phyloP scores from a whole-genome alignment of 1,140 invertebrate species.

The Drosophila rufa region DNA sequence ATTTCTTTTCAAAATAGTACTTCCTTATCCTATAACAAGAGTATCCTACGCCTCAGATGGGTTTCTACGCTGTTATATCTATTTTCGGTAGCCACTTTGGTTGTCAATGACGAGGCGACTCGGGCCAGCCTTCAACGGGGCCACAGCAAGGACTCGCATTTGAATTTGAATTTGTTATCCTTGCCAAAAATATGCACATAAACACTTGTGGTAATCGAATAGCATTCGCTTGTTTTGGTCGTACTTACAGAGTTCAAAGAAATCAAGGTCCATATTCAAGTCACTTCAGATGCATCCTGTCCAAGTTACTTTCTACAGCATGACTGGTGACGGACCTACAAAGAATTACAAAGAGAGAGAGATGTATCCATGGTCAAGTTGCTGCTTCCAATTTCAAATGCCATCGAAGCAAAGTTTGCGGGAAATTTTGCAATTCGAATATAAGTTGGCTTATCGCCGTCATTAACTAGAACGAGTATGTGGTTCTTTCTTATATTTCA shows the following conservation, averaged over 20 bases:
- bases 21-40: constrained; percentile 16
- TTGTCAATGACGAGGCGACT: constrained; percentile 45
- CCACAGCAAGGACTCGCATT: constrained; percentile 50
- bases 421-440: constrained; percentile 48
- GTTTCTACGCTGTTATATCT: constrained; percentile 37
- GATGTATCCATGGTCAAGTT: constrained; percentile 2
- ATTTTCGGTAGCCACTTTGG: constrained; percentile 66
- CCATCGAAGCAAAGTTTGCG: constrained; percentile 4
- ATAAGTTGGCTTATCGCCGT: constrained; percentile 15
- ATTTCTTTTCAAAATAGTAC: no score
- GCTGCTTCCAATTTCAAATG: constrained; percentile 8
- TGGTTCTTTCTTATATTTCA: constrained; percentile 6
- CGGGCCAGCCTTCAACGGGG: constrained; percentile 46
- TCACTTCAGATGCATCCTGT: constrained; percentile 61
- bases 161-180: constrained; percentile 39
- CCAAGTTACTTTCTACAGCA: constrained; percentile 55
- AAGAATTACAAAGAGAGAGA: neutral
- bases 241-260: constrained; percentile 72
- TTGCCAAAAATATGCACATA: constrained; percentile 25
- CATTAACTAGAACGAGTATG: constrained; percentile 11
- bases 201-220: constrained; percentile 45
- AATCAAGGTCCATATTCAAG: constrained; percentile 82
- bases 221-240: constrained; percentile 16
- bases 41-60: constrained; percentile 7
- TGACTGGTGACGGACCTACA: constrained; percentile 39